These are phyloP conservation scores for Nothobranchius furzeri DNA, from an alignment of 2,113 vertebrate species.

Conservation along the genomic window DNA sequence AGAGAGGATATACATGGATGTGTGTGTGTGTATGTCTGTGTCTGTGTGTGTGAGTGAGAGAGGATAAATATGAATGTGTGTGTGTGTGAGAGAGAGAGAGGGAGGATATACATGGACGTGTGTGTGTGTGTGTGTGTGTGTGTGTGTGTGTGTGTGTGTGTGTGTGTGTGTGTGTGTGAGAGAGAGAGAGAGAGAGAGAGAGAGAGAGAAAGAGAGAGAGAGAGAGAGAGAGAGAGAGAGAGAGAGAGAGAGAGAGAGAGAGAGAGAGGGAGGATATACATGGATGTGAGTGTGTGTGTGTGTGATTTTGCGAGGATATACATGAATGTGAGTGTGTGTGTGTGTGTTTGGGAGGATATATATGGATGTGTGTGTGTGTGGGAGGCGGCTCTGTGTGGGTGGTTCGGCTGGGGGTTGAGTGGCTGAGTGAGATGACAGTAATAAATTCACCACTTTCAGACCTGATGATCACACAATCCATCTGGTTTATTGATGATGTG, in stretches of 20 bases:
- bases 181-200: slow-evolving; percentile 9
- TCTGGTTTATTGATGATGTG: slow-evolving; percentile 69
- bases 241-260: background rate
- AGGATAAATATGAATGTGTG: background rate
- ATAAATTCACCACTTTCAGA: slow-evolving; percentile 63
- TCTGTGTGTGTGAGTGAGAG: too few species aligned
- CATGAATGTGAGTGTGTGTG: too few species aligned
- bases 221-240: too few species aligned
- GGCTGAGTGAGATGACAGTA: slow-evolving; percentile 63
- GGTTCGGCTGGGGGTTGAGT: slow-evolving; percentile 54
- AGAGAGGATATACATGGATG: too few species aligned
- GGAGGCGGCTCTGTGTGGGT: slow-evolving; percentile 51
- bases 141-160: too few species aligned
- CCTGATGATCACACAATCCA: slow-evolving; percentile 50
- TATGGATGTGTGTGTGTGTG: slow-evolving; percentile 15
- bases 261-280: slow-evolving; percentile 29
- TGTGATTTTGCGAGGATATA: too few species aligned
- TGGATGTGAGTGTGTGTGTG: background rate
- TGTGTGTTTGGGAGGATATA: too few species aligned
- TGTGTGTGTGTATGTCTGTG: too few species aligned
- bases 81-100: background rate
- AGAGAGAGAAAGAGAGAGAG: too few species aligned
- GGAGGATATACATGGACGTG: slow-evolving; percentile 24
- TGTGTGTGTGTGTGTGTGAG: background rate
- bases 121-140: slow-evolving; percentile 1